phyloP scores from a whole-genome alignment of 1,140 invertebrate genomes.

The Drosophila parvula region DNA sequence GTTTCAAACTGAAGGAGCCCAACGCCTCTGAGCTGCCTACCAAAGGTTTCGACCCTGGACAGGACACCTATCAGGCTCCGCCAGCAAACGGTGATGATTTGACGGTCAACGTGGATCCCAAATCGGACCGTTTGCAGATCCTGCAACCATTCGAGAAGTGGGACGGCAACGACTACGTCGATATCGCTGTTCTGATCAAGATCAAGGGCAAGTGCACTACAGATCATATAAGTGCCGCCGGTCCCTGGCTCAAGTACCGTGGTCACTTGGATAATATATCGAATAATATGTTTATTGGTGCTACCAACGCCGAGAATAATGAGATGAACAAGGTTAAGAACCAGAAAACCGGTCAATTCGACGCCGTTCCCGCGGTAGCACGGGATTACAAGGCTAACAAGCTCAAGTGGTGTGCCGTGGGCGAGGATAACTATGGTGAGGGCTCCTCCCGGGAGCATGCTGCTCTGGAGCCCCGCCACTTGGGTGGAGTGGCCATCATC shows the following conservation, averaged over 20 bases:
- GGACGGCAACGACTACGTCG: conserved; percentile 97
- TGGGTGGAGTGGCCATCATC: conserved; percentile 98
- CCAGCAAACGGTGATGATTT: conserved; percentile 85
- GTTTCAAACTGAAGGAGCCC: conserved; percentile 96
- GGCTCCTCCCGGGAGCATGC: conserved; percentile 97
- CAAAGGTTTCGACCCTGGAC: conserved; percentile 97
- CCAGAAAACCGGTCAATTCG: conserved; percentile 93
- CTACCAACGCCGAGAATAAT: conserved; percentile 97
- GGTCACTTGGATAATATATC: conserved; percentile 99
- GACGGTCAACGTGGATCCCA: conserved; percentile 93
- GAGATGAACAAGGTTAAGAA: conserved; percentile 99
- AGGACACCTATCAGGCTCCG: conserved; percentile 97
- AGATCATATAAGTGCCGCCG: conserved; percentile 99
- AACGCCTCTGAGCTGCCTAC: conserved; percentile 96
- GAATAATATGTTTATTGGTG: conserved; percentile 99
- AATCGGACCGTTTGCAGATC: conserved; percentile 96
- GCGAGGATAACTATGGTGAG: conserved; percentile 99
- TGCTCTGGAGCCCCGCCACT: conserved; percentile 96
- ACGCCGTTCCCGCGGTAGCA: conserved; percentile 96
- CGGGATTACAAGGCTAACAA: conserved; percentile 96
- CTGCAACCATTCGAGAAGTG: conserved; percentile 97
- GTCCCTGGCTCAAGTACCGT: conserved; percentile 99
- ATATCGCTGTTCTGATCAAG: conserved; percentile 97
- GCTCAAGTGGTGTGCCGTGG: conserved; percentile 96
- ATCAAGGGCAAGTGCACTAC: conserved; percentile 99